Evolutionary conservation across 2,113 vertebrate species (phyloP), one percentile per base, ranked within the genome.

Genomic region (Clarias batrachus): DNA sequence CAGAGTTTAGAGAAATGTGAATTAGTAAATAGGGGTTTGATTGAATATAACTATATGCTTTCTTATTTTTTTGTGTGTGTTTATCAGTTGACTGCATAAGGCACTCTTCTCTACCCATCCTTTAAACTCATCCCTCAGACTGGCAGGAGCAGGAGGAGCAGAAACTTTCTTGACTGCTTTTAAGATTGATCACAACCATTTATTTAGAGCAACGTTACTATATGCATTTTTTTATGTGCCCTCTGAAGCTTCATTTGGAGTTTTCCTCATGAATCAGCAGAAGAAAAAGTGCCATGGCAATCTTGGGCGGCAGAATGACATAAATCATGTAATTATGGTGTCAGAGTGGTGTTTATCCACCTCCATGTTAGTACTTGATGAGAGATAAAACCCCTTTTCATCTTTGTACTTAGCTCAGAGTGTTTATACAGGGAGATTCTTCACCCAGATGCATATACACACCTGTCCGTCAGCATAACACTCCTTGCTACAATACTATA

Each of bases 271-370:
- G 86, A 87, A 87, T 87, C 86, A 87, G 89, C 86, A 85, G 74
- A 85, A 83, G 73, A 76, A 83, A 81, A 78, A 81, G 71, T 89
- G 81, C 84, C 52, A 68, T 74, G 74, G 83, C n/a, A 48, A 87
- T 80, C 84, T 37, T 80, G 30, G 81, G 62, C 77, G 76, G 65
- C 84, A 87, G 80, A 89, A 87, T 89, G 86, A 89, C 77, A 89
- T 89, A 85, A 89, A 87, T 89, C 89, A 89, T 87, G 83, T 89
- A 89, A 89, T 87, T 89, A 89, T 89, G 71, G 86, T 87, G 89
- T 86, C 86, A 89, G 89, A 83, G 83, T 89, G 80, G 83, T 48
- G 86, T 87, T 89, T 89, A 85, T 86, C 74, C 80, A 85, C 65
- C 73, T 83, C 86, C 33, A 65, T 87, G 81, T 78, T 87, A 78